Base-by-base conservation (phyloP, 2,113 vertebrate species). In the Acinonyx jubatus region DNA sequence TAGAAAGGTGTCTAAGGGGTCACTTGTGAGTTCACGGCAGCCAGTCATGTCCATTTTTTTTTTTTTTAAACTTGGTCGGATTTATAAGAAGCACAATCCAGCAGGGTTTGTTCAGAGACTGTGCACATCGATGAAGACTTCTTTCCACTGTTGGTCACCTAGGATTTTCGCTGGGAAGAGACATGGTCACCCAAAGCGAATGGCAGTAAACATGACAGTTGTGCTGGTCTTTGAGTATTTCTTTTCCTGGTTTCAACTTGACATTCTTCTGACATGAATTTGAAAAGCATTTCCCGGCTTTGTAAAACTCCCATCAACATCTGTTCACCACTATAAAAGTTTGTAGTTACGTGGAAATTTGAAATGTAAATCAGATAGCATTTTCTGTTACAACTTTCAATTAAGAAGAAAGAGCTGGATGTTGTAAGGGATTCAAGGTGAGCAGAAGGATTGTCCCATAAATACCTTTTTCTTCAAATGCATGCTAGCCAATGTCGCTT, bases 311-410 rank as follows among this genome's bases (percentile, higher is more conserved):
- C 96, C 65, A 91, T 69, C 96, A 98, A 98, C 98, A 99, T 98
- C 98, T 99, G 98, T 97, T 98, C 92, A 83, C 50, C 45, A 71
- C 94, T 91, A 74, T 97, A 98, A 98, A 98, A 98, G 50, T 98
- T 98, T 98, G 98, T 92, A 98, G 96, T 98, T 98, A 98, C 5
- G 15, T 96, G 81, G 96, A 89, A 98, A 98, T 99, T 98, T 98
- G 93, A 99, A 98, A 98, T 98, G 98, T 99, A 99, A 98, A 98
- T 98, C 96, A 98, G 78, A 50, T 96, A 98, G 71, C 68, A 89
- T 98, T 98, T 98, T 92, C 94, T 85, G 50, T 98, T 97, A 97
- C 95, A 98, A 94, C 87, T 97, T 98, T 97, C 94, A 98, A 97
- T 98, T 97, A 97, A 98, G 98, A 98, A 98, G 92, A 96, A 97